Evolutionary conservation across 2,888 invertebrate species (phyloP).

Genomic region (Melinaea menophilus): DNA sequence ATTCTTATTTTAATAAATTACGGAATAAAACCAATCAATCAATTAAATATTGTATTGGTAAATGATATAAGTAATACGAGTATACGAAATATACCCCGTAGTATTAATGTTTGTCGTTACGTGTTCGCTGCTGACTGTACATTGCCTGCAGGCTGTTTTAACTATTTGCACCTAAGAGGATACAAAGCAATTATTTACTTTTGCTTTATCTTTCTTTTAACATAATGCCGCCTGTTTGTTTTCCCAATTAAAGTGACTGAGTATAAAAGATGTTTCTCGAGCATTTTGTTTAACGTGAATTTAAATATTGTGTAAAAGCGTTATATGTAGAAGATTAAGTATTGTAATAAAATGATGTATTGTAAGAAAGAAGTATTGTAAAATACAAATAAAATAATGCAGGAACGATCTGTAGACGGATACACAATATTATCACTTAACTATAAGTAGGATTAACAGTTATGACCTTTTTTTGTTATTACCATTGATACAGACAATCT

Average conservation of each 20-base stretch:
- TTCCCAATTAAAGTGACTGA: constrained; percentile 20
- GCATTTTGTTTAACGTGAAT: no score
- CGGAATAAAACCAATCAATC: background rate
- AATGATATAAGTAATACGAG: background rate
- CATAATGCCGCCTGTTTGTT: constrained; percentile 39
- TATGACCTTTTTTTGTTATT: no score
- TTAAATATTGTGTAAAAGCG: no score
- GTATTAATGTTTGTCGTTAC: background rate
- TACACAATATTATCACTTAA: no score
- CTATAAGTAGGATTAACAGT: no score
- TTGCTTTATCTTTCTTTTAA: constrained; percentile 46
- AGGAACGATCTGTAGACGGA: no score
- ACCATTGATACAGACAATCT: no score
- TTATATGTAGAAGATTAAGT: no score
- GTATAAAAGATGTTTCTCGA: background rate
- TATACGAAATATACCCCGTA: background rate
- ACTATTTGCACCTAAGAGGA: constrained; percentile 30
- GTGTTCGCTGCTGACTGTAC: background rate
- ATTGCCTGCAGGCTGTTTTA: constrained; percentile 13
- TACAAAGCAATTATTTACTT: constrained; percentile 56
- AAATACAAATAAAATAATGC: no score
- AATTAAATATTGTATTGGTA: background rate
- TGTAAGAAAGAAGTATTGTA: no score
- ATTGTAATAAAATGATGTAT: no score
- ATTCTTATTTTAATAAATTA: background rate